Conservation (phyloP, 2,797 vertebrate species). For the Alosa sapidissima region DNA sequence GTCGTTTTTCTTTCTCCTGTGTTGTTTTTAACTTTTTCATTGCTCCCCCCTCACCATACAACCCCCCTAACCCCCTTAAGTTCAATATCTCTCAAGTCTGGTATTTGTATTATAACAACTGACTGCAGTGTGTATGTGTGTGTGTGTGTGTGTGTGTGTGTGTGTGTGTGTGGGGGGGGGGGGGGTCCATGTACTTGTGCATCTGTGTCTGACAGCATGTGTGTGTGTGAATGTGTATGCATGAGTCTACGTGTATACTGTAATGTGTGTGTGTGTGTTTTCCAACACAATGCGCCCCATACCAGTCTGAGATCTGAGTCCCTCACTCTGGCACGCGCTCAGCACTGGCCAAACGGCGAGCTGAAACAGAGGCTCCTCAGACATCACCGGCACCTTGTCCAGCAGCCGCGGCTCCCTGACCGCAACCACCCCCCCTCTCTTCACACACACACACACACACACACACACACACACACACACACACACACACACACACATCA, state of each 20-base stretch:
- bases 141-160: constrained; percentile 38
- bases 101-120: constrained; percentile 42
- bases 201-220: constrained; percentile 17
- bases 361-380: constrained; percentile 67
- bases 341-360: background rate
- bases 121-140: constrained; percentile 3
- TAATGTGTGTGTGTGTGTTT: background rate
- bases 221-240: background rate
- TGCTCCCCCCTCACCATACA: constrained; percentile 55
- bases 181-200: constrained; percentile 53
- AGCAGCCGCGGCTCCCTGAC: constrained; percentile 47
- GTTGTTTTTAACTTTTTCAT: constrained; percentile 38
- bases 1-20: constrained; percentile 46
- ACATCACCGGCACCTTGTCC: constrained; percentile 72
- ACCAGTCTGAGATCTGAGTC: constrained; percentile 34
- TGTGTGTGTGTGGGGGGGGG: background rate
- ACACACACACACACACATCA: constrained; percentile 43
- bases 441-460: constrained; percentile 23
- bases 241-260: background rate
- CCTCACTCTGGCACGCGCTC: background rate
- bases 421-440: background rate
- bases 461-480: constrained; percentile 39
- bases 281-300: background rate
- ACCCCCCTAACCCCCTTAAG: background rate
- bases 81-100: constrained; percentile 61